These are phyloP conservation scores for Pseudomyrmex cubaensis DNA, from an alignment of 1,140 invertebrate species.

Conservation along the genomic window DNA sequence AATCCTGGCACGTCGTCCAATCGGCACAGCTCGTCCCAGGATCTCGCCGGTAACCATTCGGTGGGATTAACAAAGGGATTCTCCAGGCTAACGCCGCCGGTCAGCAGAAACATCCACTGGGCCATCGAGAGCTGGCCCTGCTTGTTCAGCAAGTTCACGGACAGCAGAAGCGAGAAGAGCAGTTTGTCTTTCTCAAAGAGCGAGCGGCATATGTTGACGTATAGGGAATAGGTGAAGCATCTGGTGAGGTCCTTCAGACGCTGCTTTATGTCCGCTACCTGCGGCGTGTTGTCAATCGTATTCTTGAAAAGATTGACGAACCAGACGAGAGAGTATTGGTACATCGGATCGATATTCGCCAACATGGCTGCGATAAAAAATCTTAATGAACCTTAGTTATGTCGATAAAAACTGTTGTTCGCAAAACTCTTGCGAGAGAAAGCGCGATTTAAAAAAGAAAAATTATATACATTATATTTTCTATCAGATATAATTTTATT, in stretches of 20 bases:
- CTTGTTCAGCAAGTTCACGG: slow-evolving; percentile 93
- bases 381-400: neutral
- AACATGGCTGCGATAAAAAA: slow-evolving; percentile 88
- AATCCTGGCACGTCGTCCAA: slow-evolving; percentile 87
- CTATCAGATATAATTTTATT: neutral
- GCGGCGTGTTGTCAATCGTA: slow-evolving; percentile 96
- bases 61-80: slow-evolving; percentile 91
- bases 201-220: slow-evolving; percentile 96
- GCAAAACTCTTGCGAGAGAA: neutral
- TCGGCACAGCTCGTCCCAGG: slow-evolving; percentile 94
- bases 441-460: neutral
- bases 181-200: slow-evolving; percentile 98
- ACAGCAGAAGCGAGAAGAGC: slow-evolving; percentile 95
- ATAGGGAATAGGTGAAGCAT: slow-evolving; percentile 96
- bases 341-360: slow-evolving; percentile 98
- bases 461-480: neutral
- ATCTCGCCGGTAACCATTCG: slow-evolving; percentile 90
- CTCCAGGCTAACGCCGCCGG: slow-evolving; percentile 93
- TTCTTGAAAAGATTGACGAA: slow-evolving; percentile 96
- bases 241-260: slow-evolving; percentile 91
- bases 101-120: slow-evolving; percentile 96
- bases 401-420: neutral
- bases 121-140: slow-evolving; percentile 89
- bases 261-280: slow-evolving; percentile 91
- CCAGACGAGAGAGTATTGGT: slow-evolving; percentile 97